These are phyloP conservation scores for Spheniscus mendiculus DNA, from an alignment of 2,113 vertebrate species.

Conservation along the genomic window DNA sequence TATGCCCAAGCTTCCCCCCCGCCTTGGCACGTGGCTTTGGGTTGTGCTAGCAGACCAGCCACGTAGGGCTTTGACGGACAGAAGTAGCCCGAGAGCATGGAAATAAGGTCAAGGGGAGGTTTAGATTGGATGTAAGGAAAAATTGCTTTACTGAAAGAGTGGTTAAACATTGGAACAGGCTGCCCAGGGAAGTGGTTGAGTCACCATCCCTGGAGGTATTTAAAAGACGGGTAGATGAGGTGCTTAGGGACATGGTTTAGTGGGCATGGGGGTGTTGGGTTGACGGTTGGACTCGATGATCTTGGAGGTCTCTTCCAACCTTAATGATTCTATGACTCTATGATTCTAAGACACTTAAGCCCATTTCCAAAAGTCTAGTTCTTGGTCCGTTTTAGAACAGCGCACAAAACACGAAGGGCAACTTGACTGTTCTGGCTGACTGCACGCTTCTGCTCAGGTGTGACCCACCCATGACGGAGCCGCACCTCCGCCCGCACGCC, in stretches of 20 bases:
- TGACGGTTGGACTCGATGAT: no score
- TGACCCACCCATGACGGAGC: neutral
- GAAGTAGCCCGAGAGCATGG: accelerated
- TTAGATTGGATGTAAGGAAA: no score
- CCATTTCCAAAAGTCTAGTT: neutral
- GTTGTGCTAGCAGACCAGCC: neutral
- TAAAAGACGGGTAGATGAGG: no score
- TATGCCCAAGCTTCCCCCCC: neutral
- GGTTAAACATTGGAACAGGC: no score
- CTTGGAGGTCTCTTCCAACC: no score
- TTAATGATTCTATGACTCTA: no score
- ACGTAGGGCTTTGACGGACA: accelerated
- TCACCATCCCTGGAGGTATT: no score
- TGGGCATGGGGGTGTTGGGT: no score
- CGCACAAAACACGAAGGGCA: no score
- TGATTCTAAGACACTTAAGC: neutral
- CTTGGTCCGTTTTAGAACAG: accelerated
- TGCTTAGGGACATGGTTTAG: no score
- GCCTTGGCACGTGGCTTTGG: neutral
- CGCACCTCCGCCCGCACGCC: accelerated
- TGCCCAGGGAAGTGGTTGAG: no score
- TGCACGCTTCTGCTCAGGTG: neutral
- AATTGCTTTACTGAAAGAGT: no score
- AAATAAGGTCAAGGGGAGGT: neutral
- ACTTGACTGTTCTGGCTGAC: neutral